Evolutionary conservation across 2,888 invertebrate species (phyloP).

Genomic region (Orchesella flavescens): DNA sequence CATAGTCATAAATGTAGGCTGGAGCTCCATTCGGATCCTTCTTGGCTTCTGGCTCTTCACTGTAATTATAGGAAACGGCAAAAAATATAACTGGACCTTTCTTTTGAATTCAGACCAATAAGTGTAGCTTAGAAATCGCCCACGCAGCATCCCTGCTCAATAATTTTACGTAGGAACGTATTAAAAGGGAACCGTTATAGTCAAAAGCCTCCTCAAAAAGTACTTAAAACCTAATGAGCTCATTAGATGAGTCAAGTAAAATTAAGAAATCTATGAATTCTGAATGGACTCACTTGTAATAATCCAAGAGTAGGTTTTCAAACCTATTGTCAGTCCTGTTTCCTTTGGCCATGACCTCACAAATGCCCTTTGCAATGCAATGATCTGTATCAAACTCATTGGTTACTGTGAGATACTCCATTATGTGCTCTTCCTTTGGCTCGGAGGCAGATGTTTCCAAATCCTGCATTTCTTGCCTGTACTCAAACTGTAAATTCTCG

Average conservation of each 20-base stretch:
- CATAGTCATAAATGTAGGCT: constrained; percentile 69
- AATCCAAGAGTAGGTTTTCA: constrained; percentile 66
- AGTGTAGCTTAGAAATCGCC: no score
- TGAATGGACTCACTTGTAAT: constrained; percentile 68
- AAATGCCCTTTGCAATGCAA: constrained; percentile 71
- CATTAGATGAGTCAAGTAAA: no score
- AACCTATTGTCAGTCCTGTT: constrained; percentile 68
- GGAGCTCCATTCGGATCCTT: constrained; percentile 58
- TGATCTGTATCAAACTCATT: constrained; percentile 68
- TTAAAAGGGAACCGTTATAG: no score
- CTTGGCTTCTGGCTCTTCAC: constrained; percentile 50
- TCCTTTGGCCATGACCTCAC: constrained; percentile 69
- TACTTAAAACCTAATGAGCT: no score
- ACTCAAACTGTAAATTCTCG: constrained; percentile 48
- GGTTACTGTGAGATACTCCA: constrained; percentile 67
- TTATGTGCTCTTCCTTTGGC: constrained; percentile 69
- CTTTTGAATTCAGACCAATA: no score
- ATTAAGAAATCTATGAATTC: no score
- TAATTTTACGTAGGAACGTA: no score
- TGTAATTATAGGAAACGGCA: not conserved
- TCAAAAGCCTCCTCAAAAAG: no score
- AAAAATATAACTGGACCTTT: not conserved
- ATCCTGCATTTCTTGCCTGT: constrained; percentile 58
- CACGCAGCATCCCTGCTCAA: no score
- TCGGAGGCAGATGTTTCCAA: constrained; percentile 64